Evolutionary conservation across 2,888 invertebrate genomes (phyloP).

Genomic region (Polyommatus iphigenia): DNA sequence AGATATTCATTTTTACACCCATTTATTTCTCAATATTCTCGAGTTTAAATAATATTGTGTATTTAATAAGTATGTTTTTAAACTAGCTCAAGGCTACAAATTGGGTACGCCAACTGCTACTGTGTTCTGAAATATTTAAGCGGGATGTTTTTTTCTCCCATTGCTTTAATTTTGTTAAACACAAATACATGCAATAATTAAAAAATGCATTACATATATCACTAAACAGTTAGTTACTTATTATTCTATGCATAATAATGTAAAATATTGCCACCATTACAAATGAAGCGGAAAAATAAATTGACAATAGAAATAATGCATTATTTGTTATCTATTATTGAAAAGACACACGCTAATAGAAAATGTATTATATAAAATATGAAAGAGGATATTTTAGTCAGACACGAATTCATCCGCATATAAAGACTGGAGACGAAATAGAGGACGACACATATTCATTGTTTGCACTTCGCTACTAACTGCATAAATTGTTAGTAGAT

Average conservation of each 20-base stretch:
- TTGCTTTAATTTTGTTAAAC: no score
- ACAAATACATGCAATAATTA: no score
- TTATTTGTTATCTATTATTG: not conserved
- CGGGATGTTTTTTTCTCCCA: no score
- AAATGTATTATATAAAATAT: not conserved
- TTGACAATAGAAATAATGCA: slow-evolving; percentile 14
- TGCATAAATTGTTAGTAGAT: not conserved
- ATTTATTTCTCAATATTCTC: no score
- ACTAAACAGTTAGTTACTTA: no score
- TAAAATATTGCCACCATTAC: not conserved
- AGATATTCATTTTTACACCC: not conserved
- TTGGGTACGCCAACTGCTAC: no score
- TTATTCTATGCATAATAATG: no score
- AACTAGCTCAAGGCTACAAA: no score
- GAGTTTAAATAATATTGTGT: no score
- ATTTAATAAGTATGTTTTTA: no score
- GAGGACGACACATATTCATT: not conserved
- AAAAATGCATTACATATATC: no score
- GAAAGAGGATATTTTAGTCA: not conserved
- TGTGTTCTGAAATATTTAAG: no score
- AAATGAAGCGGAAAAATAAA: not conserved
- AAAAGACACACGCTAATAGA: not conserved
- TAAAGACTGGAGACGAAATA: not conserved
- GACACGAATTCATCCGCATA: slow-evolving; percentile 12
- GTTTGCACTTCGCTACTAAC: not conserved